Evolutionary conservation across 2,888 invertebrate species (phyloP), one percentile per base, ranked within the genome.

Genomic region (Acanthopleura granulata): DNA sequence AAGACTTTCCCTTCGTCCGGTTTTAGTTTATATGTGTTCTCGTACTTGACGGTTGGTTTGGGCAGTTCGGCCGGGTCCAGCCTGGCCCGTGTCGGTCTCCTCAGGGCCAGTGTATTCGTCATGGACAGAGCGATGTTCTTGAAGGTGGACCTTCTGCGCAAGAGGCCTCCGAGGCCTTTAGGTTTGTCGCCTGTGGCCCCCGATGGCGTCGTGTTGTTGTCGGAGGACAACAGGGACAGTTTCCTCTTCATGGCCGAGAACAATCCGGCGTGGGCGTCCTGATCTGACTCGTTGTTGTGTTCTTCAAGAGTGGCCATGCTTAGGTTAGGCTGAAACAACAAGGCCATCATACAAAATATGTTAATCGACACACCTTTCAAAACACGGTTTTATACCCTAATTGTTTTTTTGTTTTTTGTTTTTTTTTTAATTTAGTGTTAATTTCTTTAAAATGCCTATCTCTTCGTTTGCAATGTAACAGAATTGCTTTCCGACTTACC

Each of bases 1-100:
- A 78, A 77, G 25, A 62, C 72, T 40, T 74, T 49, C 15, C 72
- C 74, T 50, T 74, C 72, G 30, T 78, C 78, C 0, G 78, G 78
- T 15, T 61, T 72, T 74, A 77, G 62, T 49, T 73, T 75, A 50
- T 62, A 78, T 9, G 78, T 78, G 62, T 78, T 78, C 69, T 77
- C 77, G n/a, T 62, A 62, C 30, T 71, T 71, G 49, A 74, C 49
- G 50, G 40, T 66, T 1, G 62, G 61, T 40, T 74, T 74, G 22
- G 62, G 49, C 1, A 71, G 49, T 22, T 66, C 62, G 18, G 18
- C 16, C 18, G 50, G 49, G 66, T 69, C 70, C 16, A 69, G 40
- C 22, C 30, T 49, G 25, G 61, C 29, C 51, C 61, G 51, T n/a
- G 73, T 74, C 30, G 62, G 51, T 29, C 74, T 22, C 30, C 74